phyloP scores from a whole-genome alignment of 2,797 vertebrate species.

The Sternotherus odoratus region DNA sequence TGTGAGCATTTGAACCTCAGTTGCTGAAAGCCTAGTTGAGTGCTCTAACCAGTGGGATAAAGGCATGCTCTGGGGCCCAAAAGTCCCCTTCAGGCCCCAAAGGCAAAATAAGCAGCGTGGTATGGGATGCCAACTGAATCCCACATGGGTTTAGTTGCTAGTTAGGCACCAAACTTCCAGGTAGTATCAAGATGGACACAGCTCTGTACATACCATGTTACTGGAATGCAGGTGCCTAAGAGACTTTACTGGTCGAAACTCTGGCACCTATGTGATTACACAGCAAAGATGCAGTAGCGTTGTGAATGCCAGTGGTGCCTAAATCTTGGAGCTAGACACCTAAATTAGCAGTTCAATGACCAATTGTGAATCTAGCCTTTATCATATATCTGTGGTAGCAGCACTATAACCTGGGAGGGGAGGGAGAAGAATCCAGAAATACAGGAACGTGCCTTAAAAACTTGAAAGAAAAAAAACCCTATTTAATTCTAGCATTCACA shows the following conservation, averaged over 20 bases:
- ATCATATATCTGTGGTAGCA: background rate
- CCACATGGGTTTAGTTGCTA: no score
- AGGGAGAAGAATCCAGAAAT: slow-evolving; percentile 31
- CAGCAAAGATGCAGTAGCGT: background rate
- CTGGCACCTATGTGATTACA: background rate
- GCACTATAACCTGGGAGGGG: background rate
- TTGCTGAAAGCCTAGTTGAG: no score
- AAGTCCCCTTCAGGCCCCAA: background rate
- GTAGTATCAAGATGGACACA: background rate
- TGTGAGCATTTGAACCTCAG: no score
- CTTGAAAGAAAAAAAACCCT: slow-evolving; percentile 25
- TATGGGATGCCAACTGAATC: no score
- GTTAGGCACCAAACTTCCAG: background rate
- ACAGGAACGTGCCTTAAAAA: slow-evolving; percentile 40
- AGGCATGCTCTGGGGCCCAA: background rate
- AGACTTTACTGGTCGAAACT: background rate
- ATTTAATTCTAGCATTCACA: slow-evolving; percentile 47
- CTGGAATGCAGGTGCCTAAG: background rate
- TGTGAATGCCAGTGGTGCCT: background rate
- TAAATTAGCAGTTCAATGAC: background rate
- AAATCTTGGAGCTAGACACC: background rate
- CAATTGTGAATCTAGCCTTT: background rate
- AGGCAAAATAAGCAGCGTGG: background rate
- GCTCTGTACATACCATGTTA: background rate
- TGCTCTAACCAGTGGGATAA: background rate